Evolutionary conservation across 2,113 vertebrate species (phyloP).

Genomic region (Phalacrocorax pelagicus): DNA sequence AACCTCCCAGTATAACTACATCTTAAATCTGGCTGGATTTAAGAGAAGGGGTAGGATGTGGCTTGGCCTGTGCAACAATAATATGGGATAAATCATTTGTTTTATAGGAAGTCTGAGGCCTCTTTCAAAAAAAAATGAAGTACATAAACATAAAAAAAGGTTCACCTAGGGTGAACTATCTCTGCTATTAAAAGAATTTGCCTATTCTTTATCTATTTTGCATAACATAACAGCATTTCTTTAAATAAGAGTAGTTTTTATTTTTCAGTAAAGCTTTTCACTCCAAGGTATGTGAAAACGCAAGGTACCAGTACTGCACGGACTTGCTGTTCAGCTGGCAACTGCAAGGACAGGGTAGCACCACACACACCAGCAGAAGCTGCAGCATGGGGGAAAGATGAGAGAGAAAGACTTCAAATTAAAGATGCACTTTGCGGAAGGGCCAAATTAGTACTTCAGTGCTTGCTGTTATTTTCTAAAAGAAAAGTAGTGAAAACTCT

Average conservation of each 20-base stretch:
- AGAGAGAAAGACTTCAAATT: background rate
- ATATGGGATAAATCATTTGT: background rate
- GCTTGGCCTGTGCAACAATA: background rate
- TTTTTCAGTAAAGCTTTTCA: background rate
- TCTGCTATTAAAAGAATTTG: background rate
- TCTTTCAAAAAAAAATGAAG: background rate
- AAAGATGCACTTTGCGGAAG: background rate
- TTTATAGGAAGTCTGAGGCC: background rate
- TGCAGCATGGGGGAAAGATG: fast-evolving
- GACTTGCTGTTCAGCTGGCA: background rate
- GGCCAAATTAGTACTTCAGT: background rate
- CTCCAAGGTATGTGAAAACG: background rate
- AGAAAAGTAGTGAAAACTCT: background rate
- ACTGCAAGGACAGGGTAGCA: background rate
- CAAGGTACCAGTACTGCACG: background rate
- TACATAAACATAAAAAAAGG: background rate
- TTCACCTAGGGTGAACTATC: background rate
- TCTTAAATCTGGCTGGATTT: background rate
- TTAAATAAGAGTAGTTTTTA: background rate
- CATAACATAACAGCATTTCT: background rate
- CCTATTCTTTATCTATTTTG: background rate
- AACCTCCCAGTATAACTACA: background rate
- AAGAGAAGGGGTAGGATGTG: background rate
- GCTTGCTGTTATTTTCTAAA: background rate
- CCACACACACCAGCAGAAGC: background rate